phyloP scores from a whole-genome alignment of 2,113 vertebrate genomes.

The Porphyrio hochstetteri region DNA sequence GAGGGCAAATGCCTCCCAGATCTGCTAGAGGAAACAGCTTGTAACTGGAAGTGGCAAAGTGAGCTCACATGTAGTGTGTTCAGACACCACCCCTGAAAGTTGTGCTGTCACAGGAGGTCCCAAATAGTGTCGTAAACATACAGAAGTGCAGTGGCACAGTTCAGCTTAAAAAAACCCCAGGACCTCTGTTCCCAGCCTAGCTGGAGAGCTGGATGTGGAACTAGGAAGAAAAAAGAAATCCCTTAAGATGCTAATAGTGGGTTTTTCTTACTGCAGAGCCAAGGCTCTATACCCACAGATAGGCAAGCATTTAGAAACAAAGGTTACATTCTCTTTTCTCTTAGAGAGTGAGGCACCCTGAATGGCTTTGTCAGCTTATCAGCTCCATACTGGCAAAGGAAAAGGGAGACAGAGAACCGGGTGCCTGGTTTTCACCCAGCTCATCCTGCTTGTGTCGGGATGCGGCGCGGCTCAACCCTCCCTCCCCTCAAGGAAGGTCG shows the following conservation, averaged over 20 bases:
- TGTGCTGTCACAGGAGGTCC: neutral
- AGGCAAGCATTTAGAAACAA: neutral
- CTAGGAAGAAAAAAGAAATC: neutral
- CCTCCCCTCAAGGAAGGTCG: constrained; percentile 79
- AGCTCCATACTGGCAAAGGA: neutral
- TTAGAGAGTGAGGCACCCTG: neutral
- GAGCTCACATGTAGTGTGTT: rapidly evolving
- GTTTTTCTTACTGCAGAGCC: neutral
- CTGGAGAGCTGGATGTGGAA: neutral
- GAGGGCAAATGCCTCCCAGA: neutral
- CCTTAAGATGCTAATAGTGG: neutral
- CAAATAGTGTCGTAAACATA: neutral
- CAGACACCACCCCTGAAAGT: neutral
- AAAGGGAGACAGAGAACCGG: neutral
- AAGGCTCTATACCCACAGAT: too few relatives aligned
- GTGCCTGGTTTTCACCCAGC: rapidly evolving
- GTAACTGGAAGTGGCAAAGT: neutral
- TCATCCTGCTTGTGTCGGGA: rapidly evolving
- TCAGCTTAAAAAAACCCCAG: neutral
- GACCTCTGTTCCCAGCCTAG: neutral
- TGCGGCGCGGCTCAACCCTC: rapidly evolving
- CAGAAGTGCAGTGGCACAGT: neutral
- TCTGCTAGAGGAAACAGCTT: neutral
- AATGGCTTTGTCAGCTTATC: neutral
- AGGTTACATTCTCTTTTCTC: neutral